Evolutionary conservation across 2,888 invertebrate species (phyloP).

Genomic region (Macrophya alboannulata): DNA sequence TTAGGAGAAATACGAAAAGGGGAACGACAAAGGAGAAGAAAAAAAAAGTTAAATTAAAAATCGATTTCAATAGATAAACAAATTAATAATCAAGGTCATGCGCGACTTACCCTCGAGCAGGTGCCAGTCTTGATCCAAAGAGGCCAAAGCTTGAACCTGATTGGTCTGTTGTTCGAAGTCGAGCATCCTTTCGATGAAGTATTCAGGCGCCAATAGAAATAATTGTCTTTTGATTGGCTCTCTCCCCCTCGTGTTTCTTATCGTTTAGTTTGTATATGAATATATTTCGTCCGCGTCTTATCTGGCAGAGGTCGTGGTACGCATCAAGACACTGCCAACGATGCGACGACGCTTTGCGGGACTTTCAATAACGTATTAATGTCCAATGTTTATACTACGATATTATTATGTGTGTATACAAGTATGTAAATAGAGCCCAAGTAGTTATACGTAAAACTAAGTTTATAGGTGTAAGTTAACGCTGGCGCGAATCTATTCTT

Average conservation of each 20-base stretch:
- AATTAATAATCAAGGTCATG: conserved; percentile 66
- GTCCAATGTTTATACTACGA: neutral
- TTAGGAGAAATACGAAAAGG: neutral
- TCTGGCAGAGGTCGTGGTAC: conserved; percentile 24
- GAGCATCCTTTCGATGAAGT: conserved; percentile 67
- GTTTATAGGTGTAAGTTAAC: neutral
- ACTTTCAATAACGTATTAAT: conserved; percentile 10
- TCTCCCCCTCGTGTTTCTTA: conserved; percentile 40
- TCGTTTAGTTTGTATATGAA: conserved; percentile 16
- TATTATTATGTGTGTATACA: conserved; percentile 14
- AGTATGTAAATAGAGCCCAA: neutral
- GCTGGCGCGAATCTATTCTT: neutral
- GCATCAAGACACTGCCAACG: conserved; percentile 31
- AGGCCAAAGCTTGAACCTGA: conserved; percentile 72
- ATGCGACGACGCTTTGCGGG: neutral
- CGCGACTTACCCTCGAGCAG: conserved; percentile 73
- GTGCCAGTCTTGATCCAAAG: conserved; percentile 73
- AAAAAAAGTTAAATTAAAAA: neutral
- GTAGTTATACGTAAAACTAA: neutral
- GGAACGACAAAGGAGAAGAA: neutral
- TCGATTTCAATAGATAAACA: conserved; percentile 38
- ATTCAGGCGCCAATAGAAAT: conserved; percentile 35
- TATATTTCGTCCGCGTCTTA: conserved; percentile 33
- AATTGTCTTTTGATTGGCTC: conserved; percentile 45
- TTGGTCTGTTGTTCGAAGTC: conserved; percentile 75